A percentile compares a stretch with the other conserved stretches of the same genome.
phyloP scores from a whole-genome alignment of 2,888 invertebrate genomes.

The Tachina grossa region DNA sequence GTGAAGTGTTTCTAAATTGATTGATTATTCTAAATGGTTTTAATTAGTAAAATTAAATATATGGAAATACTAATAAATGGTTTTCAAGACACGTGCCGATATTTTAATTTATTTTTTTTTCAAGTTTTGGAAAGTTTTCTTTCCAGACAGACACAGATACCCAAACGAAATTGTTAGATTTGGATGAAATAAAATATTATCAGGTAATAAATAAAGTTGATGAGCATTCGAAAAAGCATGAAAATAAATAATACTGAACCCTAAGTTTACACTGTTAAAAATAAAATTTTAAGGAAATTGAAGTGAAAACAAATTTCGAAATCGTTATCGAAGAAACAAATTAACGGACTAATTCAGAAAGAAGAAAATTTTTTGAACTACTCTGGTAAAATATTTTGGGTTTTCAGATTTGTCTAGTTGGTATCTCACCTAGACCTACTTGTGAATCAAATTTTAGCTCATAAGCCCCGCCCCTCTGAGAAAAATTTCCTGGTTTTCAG shows the following conservation, averaged over 20 bases:
- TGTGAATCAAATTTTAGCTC: no score
- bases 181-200: slow-evolving; percentile 3
- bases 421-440: no score
- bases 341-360: no score
- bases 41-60: background rate
- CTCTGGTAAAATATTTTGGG: no score
- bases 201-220: slow-evolving; percentile 5
- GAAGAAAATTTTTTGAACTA: no score
- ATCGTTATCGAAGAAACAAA: no score
- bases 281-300: no score
- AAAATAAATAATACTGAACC: background rate
- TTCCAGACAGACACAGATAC: background rate
- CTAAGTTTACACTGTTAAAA: background rate
- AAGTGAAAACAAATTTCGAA: no score
- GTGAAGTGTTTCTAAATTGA: background rate
- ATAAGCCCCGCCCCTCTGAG: no score
- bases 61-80: background rate
- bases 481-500: no score
- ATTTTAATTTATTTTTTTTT: background rate
- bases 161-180: background rate
- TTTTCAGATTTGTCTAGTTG: no score
- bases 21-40: background rate
- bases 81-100: slow-evolving; percentile 15
- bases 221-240: background rate
- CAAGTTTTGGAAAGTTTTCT: background rate